Conservation (phyloP, 2,797 vertebrate genomes). For the Ceryle rudis region DNA sequence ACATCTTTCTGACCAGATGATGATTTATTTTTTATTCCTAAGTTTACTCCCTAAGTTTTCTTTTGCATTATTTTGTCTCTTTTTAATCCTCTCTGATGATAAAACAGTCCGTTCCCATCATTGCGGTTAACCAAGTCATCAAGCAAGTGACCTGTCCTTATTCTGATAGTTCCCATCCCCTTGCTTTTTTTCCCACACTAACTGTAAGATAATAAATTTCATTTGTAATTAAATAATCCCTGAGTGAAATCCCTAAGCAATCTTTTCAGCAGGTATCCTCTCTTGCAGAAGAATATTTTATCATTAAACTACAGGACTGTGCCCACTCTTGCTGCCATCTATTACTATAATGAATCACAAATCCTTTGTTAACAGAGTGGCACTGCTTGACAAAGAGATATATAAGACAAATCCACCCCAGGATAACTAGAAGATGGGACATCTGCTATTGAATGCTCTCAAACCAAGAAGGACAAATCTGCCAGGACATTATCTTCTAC, state of each 20-base stretch:
- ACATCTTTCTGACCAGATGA: not conserved
- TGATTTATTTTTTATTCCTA: slow-evolving; percentile 52
- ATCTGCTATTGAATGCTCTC: not conserved
- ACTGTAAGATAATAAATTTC: not conserved
- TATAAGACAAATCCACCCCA: not conserved
- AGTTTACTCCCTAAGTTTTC: slow-evolving; percentile 2
- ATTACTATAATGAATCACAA: not conserved
- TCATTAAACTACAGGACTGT: not conserved
- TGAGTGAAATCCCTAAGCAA: not conserved
- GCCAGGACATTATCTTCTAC: not conserved
- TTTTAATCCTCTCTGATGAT: slow-evolving; percentile 42
- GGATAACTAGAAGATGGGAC: not conserved
- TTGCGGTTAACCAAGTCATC: not conserved
- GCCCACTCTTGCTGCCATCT: not conserved
- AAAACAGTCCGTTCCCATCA: slow-evolving; percentile 32
- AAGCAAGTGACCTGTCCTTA: not conserved
- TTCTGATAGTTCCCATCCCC: not conserved
- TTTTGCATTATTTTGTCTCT: slow-evolving; percentile 19
- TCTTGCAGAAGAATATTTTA: not conserved
- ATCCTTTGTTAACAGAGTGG: not conserved
- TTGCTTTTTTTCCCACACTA: slow-evolving; percentile 28
- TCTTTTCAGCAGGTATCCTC: not conserved
- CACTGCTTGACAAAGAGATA: not conserved
- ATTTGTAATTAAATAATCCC: not conserved
- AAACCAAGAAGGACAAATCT: not conserved